Base-by-base conservation (phyloP, 2,888 invertebrate genomes). In the Tetragnatha montana region DNA sequence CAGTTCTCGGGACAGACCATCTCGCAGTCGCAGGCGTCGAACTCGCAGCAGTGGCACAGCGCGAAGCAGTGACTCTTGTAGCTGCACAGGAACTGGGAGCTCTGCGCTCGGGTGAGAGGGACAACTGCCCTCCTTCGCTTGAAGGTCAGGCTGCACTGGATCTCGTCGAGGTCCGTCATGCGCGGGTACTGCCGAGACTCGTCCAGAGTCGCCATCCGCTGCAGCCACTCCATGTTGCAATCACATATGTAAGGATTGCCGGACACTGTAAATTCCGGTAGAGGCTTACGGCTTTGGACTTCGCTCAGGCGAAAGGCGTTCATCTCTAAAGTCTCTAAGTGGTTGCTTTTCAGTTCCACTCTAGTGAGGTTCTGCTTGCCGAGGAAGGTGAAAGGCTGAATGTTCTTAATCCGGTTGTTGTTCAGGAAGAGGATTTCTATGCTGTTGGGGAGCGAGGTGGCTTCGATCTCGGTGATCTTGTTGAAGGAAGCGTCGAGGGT, bases 401-500 rank as follows among this genome's bases (percentile, higher is more conserved):
- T 96, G 92, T 95, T 95, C 92, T 96, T 95, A 93, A 98, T 97
- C 92, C 96, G 95, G 95, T 98, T 98, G 94, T 98, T 97, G 94
- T 98, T 97, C 92, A 98, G 96, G 17, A 91, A 89, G 92, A 98
- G 94, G 92, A 97, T 94, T 94, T 98, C 97, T 85, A 98, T 96
- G 93, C 96, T 96, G 93, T 96, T 96, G 69, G 98, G 97, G 91
- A 98, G 95, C 69, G 96, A 96, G 91, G 95, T 95, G 19, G 96
- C 95, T 91, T 96, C 96, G 8, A 92, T 91, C 69, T 92, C 92
- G 0, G 76, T 76, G 93, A 98, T 95, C 94, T 96, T 96, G 94
- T 98, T 98, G 93, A 97, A 97, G 93, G 97, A 97, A n/a, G 96
- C 96, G 93, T 98, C 98, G 92, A 98, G 94, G 76, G 97, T 97